These are phyloP conservation scores for Marronus borbonicus DNA, from an alignment of 2,888 invertebrate genomes.

Conservation along the genomic window DNA sequence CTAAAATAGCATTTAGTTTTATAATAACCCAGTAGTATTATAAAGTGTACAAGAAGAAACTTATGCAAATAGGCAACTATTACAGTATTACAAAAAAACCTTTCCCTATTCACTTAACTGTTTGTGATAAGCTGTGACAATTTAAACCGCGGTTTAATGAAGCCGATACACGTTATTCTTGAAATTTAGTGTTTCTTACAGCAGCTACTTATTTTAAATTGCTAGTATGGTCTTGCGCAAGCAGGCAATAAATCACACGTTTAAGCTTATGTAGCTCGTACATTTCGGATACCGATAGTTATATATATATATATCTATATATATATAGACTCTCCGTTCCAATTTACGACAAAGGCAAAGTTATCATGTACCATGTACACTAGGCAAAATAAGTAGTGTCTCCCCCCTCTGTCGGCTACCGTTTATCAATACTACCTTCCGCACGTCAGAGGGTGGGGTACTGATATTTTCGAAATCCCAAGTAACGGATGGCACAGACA, in stretches of 20 bases:
- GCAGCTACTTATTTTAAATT: constrained; percentile 34
- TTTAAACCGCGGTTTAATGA: constrained; percentile 35
- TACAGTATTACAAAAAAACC: background rate
- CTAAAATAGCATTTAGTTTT: background rate
- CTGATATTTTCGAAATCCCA: too few relatives aligned
- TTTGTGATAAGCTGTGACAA: constrained; percentile 15
- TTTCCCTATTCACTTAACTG: constrained; percentile 11
- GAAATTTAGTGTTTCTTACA: constrained; percentile 34
- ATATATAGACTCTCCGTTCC: background rate
- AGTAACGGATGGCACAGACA: too few relatives aligned
- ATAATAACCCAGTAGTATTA: background rate
- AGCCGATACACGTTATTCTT: constrained; percentile 28
- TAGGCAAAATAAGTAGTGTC: too few relatives aligned
- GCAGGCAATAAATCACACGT: constrained; percentile 24
- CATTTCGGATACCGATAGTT: background rate
- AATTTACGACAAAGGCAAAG: background rate
- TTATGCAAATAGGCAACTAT: constrained; percentile 27
- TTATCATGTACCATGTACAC: background rate
- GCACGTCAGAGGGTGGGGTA: too few relatives aligned
- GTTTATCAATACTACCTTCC: too few relatives aligned
- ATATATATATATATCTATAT: background rate
- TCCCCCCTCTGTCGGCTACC: too few relatives aligned
- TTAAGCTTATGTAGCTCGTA: constrained; percentile 9
- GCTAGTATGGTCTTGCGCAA: constrained; percentile 14
- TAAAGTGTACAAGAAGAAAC: background rate